Conservation (phyloP, 2,888 invertebrate genomes). For the Drosophila aldrichi region DNA sequence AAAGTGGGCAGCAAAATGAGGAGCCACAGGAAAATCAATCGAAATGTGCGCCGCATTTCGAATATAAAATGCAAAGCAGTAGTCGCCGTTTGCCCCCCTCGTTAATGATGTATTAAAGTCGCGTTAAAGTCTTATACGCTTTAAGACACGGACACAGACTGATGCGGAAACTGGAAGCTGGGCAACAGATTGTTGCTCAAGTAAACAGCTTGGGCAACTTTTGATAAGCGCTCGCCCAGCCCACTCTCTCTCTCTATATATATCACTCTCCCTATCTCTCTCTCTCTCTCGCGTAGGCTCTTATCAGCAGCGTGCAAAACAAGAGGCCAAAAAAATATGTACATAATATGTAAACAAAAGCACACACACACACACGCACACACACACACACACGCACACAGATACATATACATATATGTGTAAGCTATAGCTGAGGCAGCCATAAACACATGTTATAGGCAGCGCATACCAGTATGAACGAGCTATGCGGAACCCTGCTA, state of each 20-base stretch:
- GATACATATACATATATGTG: conserved; percentile 16
- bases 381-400: conserved; percentile 29
- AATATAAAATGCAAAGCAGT: conserved; percentile 31
- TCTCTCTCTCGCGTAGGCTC: conserved; percentile 11
- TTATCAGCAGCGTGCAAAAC: conserved; percentile 70
- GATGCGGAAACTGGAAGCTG: conserved; percentile 38
- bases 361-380: conserved; percentile 31
- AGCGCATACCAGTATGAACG: conserved; percentile 63
- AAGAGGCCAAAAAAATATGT: conserved; percentile 70
- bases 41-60: conserved; percentile 69
- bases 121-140: conserved; percentile 71
- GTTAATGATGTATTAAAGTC: conserved; percentile 68
- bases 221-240: conserved; percentile 62
- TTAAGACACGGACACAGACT: conserved; percentile 45
- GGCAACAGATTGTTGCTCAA: conserved; percentile 76
- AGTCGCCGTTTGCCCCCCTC: background rate
- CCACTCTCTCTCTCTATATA: background rate
- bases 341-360: conserved; percentile 73
- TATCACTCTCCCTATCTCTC: no score
- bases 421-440: conserved; percentile 33
- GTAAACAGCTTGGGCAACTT: conserved; percentile 77
- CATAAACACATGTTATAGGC: conserved; percentile 73
- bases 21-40: conserved; percentile 65
- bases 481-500: conserved; percentile 7
- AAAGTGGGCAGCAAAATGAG: conserved; percentile 64